Conservation (phyloP, 2,888 invertebrate genomes). For the Microdon myrmicae region DNA sequence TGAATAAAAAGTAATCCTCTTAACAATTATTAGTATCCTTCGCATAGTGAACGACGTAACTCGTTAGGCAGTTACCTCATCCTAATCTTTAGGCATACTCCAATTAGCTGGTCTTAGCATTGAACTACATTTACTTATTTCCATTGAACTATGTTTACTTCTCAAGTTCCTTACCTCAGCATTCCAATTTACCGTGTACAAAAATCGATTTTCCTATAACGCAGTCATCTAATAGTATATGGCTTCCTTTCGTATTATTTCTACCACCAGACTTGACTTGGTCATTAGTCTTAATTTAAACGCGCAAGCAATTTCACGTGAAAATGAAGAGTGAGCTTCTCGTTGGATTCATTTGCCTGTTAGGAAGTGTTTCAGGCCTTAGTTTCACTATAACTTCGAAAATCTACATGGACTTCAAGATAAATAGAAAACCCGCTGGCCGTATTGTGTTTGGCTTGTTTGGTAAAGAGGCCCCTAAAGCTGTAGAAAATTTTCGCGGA, state of each 20-base stretch:
- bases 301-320: too few relatives aligned
- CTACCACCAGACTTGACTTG: too few relatives aligned
- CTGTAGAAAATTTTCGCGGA: conserved; percentile 87
- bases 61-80: too few relatives aligned
- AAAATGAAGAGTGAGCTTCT: conserved; percentile 30
- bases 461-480: conserved; percentile 85
- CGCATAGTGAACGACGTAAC: too few relatives aligned
- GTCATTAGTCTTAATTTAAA: conserved; percentile 14
- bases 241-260: conserved; percentile 40
- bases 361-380: conserved; percentile 52
- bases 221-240: conserved; percentile 8
- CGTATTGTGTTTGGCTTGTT: conserved; percentile 83
- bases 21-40: too few relatives aligned
- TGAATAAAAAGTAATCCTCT: too few relatives aligned
- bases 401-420: conserved; percentile 83
- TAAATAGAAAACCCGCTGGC: conserved; percentile 78
- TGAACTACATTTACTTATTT: too few relatives aligned
- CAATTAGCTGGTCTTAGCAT: too few relatives aligned
- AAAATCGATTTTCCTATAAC: conserved; percentile 46
- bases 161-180: too few relatives aligned
- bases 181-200: not conserved
- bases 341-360: conserved; percentile 10
- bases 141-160: too few relatives aligned
- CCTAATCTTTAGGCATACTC: too few relatives aligned
- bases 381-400: conserved; percentile 66